Conservation (phyloP, 2,797 vertebrate genomes). For the Ibycter americanus region DNA sequence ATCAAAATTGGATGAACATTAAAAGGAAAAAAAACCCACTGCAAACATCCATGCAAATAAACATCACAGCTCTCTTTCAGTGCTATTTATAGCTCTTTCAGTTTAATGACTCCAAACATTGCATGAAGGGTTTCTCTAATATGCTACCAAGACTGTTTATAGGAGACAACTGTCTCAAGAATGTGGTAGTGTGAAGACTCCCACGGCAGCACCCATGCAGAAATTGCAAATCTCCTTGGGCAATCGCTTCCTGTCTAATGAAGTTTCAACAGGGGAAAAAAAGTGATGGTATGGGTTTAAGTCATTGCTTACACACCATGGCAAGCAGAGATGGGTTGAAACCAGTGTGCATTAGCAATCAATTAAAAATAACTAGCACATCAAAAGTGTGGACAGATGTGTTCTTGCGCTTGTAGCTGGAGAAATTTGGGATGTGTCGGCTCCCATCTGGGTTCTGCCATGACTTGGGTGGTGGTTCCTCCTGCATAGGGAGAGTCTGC, state of each 20-base stretch:
- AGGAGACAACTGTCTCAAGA: constrained; percentile 43
- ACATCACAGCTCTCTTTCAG: constrained; percentile 23
- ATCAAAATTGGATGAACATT: constrained; percentile 43
- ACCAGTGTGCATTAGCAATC: background rate
- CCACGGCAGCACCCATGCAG: constrained; percentile 8
- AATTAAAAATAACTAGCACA: background rate
- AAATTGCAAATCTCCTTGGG: background rate
- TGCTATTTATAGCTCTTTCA: constrained; percentile 47
- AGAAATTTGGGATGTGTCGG: background rate
- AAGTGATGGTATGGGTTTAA: background rate
- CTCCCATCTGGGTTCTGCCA: background rate
- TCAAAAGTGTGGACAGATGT: background rate
- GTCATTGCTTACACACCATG: background rate
- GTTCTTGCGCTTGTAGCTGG: background rate
- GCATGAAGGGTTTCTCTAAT: constrained; percentile 37
- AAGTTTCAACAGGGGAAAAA: background rate
- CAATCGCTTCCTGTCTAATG: background rate
- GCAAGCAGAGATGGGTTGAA: background rate
- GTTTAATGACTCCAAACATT: constrained; percentile 44
- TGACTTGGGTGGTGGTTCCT: background rate
- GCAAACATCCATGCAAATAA: constrained; percentile 48
- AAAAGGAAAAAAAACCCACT: background rate
- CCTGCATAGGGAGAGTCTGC: background rate
- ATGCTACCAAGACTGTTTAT: constrained; percentile 44
- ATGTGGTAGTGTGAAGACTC: constrained; percentile 40